Conservation (phyloP, 2,888 invertebrate genomes). For the Xylota sylvarum region DNA sequence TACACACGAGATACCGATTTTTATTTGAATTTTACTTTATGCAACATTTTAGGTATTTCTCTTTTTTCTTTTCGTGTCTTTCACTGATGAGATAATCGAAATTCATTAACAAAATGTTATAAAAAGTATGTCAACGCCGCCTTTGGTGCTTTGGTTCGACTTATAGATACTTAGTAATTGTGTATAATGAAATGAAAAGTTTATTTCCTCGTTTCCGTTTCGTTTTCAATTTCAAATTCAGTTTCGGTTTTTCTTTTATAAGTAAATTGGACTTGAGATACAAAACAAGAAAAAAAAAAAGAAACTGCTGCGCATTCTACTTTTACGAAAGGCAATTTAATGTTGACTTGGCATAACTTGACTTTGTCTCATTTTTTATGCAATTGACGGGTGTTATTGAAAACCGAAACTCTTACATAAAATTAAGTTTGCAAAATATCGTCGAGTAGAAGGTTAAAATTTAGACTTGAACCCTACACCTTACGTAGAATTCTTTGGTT, state of each 20-base stretch:
- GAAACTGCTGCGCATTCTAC: conserved; percentile 4
- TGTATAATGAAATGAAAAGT: conserved; percentile 8
- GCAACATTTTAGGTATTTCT: conserved; percentile 3
- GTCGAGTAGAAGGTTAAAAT: not conserved
- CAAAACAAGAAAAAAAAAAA: not conserved
- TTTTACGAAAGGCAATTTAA: conserved; percentile 1
- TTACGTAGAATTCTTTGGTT: not conserved
- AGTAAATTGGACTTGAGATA: not conserved
- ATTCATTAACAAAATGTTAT: conserved; percentile 55
- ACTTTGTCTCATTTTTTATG: not conserved
- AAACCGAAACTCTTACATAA: not conserved
- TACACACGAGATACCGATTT: conserved; percentile 4
- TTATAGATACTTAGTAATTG: not conserved
- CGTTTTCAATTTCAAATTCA: conserved; percentile 9
- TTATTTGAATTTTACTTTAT: conserved; percentile 23
- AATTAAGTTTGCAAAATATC: not conserved
- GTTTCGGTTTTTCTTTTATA: not conserved
- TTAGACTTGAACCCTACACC: conserved; percentile 4
- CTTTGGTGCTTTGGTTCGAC: conserved; percentile 24
- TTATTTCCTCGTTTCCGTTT: conserved; percentile 25
- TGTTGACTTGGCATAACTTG: conserved; percentile 4
- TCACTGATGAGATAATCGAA: conserved; percentile 57
- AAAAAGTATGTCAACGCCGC: conserved; percentile 48
- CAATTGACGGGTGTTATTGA: not conserved
- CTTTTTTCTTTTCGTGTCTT: conserved; percentile 26